Evolutionary conservation across 92 coral and sea anemone species (phyloP), one percentile per base, ranked within the genome.

Genomic region (Meandrina meandrites): DNA sequence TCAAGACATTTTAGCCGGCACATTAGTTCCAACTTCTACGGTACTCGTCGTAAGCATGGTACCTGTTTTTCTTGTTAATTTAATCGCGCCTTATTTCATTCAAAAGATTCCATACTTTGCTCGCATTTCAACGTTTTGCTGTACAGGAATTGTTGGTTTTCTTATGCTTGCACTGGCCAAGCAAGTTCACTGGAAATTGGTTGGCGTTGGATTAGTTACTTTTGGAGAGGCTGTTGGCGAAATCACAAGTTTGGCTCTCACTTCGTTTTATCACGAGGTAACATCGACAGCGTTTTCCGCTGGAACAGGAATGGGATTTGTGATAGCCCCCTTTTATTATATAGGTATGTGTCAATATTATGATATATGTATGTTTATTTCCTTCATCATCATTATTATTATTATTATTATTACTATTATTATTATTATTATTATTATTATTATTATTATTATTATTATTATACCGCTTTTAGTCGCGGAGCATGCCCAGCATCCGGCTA

Each of bases 1-100:
- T 1, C 98, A 92, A 73, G 98, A 94, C 58, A 86, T 90, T 34
- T 76, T 94, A 48, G 94, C 95, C 7, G 95, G 93, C 14, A 94
- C 98, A 7, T 88, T 77, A 16, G 83, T 92, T 30, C 95, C 90
- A 83, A 90, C 95, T 3, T 94, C 95, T 3, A 50, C 83, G 76
- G 93, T 94, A 32, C 84, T 92, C 16, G 84, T 91, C 3, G 95
- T 94, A 2, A 75, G 81, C 58, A 90, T 53, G 12, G 58, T 76
- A 1, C 96, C 98, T 0, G 64, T 40, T 82, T 89, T 94, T 47
- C 58, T 92, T 12, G 89, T 91, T 21, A 82, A 92, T 8, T 69
- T 93, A 47, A 50, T 94, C 27, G 94, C 92, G 3, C 98, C 95
- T 15, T 94, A 86, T 56, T 94, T 92, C 87, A 90, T 92, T 85